A percentile compares a stretch with the other conserved stretches of the same genome.
Evolutionary conservation across 2,113 vertebrate genomes (phyloP).

Genomic region (Alces alces): DNA sequence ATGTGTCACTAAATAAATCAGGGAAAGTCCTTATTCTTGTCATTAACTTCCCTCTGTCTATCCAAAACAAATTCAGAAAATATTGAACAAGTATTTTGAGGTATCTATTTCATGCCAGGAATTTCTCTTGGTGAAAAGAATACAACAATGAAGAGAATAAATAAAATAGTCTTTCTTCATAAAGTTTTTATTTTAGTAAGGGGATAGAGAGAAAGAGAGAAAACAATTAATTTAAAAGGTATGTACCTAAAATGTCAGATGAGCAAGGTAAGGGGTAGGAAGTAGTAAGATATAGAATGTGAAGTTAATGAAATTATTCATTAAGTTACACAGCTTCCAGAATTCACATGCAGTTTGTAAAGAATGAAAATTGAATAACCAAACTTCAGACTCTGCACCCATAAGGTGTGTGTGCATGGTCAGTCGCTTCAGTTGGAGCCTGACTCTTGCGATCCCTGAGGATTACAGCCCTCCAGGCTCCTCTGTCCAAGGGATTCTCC

Average conservation of each 20-base stretch:
- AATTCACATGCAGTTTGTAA: background rate
- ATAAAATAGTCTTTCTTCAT: background rate
- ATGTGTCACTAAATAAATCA: background rate
- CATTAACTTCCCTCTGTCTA: background rate
- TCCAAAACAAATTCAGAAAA: background rate
- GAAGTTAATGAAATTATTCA: background rate
- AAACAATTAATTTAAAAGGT: background rate
- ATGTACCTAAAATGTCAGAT: background rate
- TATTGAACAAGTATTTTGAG: background rate
- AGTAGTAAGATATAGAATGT: background rate
- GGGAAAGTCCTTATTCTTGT: background rate
- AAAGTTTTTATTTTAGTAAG: background rate
- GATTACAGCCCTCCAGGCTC: background rate
- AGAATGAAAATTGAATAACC: background rate
- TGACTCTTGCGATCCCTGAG: fast-evolving
- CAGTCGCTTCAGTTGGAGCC: background rate
- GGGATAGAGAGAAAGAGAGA: background rate
- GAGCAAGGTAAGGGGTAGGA: background rate
- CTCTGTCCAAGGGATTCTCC: background rate
- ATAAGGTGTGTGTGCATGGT: background rate
- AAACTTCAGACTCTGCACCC: background rate
- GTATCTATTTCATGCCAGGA: background rate
- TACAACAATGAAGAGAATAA: background rate
- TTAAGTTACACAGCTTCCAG: background rate
- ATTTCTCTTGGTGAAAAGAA: background rate